These are phyloP conservation scores for Diorhabda sublineata DNA, from an alignment of 1,140 invertebrate species.

Conservation along the genomic window DNA sequence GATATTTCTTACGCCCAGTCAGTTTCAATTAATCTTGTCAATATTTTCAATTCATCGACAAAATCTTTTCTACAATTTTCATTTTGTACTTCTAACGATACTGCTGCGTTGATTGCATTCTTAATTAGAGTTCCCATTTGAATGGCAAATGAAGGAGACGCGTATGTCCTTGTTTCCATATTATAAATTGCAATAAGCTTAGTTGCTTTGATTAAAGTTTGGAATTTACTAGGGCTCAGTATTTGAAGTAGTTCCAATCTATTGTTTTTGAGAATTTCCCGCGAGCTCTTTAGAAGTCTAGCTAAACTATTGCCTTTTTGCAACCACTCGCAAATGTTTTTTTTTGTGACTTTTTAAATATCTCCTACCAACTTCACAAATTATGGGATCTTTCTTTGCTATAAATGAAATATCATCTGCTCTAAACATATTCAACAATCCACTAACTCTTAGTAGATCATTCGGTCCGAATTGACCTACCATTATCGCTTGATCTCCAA, in stretches of 20 bases:
- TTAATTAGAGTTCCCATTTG: slow-evolving; percentile 21
- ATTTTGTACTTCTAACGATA: slow-evolving; percentile 31
- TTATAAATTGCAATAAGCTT: slow-evolving; percentile 11
- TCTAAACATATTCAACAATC: slow-evolving; percentile 18
- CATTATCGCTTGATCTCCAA: slow-evolving; percentile 19
- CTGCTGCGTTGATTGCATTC: slow-evolving; percentile 9
- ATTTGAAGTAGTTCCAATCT: slow-evolving; percentile 10
- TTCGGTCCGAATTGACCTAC: slow-evolving; percentile 18
- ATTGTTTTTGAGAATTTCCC: slow-evolving; percentile 14
- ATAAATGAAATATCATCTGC: slow-evolving; percentile 29
- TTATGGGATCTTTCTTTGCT: slow-evolving; percentile 30
- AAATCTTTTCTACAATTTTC: slow-evolving; percentile 38
- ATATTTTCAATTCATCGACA: slow-evolving; percentile 34
- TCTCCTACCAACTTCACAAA: slow-evolving; percentile 29
- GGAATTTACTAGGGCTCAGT: slow-evolving; percentile 21
- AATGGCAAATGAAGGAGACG: slow-evolving; percentile 17
- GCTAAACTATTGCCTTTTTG: slow-evolving; percentile 28
- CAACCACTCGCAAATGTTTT: slow-evolving; percentile 31
- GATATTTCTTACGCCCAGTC: slow-evolving; percentile 16
- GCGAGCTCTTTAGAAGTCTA: slow-evolving; percentile 23
- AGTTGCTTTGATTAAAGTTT: slow-evolving; percentile 22
- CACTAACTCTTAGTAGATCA: slow-evolving; percentile 15
- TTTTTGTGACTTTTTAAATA: slow-evolving; percentile 28
- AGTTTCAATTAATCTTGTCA: slow-evolving; percentile 28
- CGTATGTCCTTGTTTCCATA: slow-evolving; percentile 5